Conservation (phyloP, 2,113 vertebrate genomes). For the Sceloporus tristichus region DNA sequence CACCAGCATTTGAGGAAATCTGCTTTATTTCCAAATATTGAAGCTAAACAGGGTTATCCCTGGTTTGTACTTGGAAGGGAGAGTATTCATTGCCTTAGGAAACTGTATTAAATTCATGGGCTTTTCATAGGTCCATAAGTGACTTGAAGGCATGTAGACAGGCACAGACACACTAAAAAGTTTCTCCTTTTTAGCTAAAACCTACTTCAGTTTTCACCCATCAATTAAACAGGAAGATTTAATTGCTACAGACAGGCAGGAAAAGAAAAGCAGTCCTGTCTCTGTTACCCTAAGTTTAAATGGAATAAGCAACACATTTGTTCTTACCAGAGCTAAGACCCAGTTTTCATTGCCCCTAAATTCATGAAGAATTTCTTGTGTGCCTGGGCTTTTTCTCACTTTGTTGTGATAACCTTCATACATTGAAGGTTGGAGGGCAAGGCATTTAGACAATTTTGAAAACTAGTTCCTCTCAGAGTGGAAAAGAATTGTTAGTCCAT, state of each 20-base stretch:
- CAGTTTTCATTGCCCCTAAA: background rate
- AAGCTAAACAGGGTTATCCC: no score
- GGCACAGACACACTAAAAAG: no score
- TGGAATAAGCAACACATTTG: background rate
- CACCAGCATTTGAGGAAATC: no score
- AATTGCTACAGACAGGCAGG: no score
- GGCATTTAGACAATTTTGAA: no score
- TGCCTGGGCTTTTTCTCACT: background rate
- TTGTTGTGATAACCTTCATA: background rate
- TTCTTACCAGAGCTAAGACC: background rate
- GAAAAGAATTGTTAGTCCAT: background rate
- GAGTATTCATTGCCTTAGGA: no score
- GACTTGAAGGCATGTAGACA: no score
- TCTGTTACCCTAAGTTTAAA: background rate
- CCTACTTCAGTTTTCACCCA: background rate
- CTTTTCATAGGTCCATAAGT: no score
- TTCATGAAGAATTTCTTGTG: background rate
- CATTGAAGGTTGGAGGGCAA: background rate
- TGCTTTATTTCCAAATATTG: no score
- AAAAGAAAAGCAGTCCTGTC: background rate
- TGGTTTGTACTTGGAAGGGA: no score
- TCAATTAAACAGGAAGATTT: background rate
- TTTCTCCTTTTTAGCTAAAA: no score
- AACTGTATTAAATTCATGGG: no score
- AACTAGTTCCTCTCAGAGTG: background rate